These are phyloP conservation scores for Mastacembelus armatus DNA, from an alignment of 2,797 vertebrate genomes.

Conservation along the genomic window DNA sequence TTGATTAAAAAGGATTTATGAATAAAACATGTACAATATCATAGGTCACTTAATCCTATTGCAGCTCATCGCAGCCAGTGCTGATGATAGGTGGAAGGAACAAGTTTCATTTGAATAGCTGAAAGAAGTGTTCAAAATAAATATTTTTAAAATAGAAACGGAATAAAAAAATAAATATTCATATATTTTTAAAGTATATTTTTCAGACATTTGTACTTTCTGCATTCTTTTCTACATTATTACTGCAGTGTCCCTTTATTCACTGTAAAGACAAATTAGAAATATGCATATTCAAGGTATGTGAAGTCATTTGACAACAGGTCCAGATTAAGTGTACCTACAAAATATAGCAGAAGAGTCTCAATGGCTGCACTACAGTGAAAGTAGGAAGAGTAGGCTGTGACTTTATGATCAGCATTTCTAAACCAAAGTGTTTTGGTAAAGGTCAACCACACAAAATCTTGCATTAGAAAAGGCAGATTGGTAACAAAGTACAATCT, in stretches of 20 bases:
- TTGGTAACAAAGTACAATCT: neutral
- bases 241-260: slow-evolving; percentile 8
- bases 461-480: neutral
- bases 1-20: neutral
- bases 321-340: neutral
- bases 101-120: slow-evolving; percentile 3
- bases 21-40: neutral
- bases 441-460: slow-evolving; percentile 4
- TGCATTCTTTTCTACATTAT: slow-evolving; percentile 15
- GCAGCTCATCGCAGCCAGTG: neutral
- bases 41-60: neutral
- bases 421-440: no score
- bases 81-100: slow-evolving; percentile 13
- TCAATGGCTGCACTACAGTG: neutral
- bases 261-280: slow-evolving; percentile 21
- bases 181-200: slow-evolving; percentile 42
- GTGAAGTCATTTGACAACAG: neutral
- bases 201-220: slow-evolving; percentile 25
- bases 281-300: slow-evolving; percentile 18
- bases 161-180: no score
- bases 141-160: slow-evolving; percentile 45
- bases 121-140: slow-evolving; percentile 30
- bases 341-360: neutral
- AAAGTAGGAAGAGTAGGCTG: neutral
- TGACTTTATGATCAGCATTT: neutral